phyloP scores from a whole-genome alignment of 23 tunicate genomes.

The Halocynthia aurantium region DNA sequence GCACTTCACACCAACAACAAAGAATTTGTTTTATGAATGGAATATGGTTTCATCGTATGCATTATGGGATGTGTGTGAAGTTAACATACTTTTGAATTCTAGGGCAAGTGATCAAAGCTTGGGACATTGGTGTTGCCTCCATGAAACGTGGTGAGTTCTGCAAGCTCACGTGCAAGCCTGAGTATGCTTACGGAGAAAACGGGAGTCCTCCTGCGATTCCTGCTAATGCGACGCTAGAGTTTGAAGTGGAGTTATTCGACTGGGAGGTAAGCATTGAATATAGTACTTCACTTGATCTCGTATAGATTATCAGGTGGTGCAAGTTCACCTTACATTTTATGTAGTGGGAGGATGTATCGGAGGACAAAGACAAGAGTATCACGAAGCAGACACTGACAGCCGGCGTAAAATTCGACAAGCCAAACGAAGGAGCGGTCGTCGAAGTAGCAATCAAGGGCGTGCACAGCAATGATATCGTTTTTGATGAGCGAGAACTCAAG shows the following conservation, averaged over 20 bases:
- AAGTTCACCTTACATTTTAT: too few species aligned
- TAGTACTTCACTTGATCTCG: too few species aligned
- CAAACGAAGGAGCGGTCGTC: slow-evolving; percentile 66
- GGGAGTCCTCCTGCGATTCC: slow-evolving; percentile 98
- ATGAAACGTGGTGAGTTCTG: slow-evolving; percentile 86
- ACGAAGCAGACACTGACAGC: slow-evolving; percentile 40
- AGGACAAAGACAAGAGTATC: slow-evolving; percentile 48
- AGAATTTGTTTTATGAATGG: too few species aligned
- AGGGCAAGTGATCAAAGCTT: slow-evolving; percentile 95
- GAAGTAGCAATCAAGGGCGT: slow-evolving; percentile 29
- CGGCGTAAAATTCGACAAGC: slow-evolving; percentile 54
- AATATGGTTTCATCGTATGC: too few species aligned
- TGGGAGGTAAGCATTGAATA: slow-evolving; percentile 67
- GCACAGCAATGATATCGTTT: slow-evolving; percentile 12
- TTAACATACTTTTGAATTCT: not conserved
- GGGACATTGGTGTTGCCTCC: slow-evolving; percentile 88
- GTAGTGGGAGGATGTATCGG: slow-evolving; percentile 74
- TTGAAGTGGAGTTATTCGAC: slow-evolving; percentile 77
- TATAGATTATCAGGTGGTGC: too few species aligned
- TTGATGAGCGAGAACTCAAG: slow-evolving; percentile 52
- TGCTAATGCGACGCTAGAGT: slow-evolving; percentile 53
- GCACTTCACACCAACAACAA: too few species aligned
- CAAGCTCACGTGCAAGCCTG: slow-evolving; percentile 51
- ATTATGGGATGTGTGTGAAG: not conserved
- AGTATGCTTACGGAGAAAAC: slow-evolving; percentile 84